phyloP scores from a whole-genome alignment of 2,113 vertebrate species.

The Alouatta palliata region DNA sequence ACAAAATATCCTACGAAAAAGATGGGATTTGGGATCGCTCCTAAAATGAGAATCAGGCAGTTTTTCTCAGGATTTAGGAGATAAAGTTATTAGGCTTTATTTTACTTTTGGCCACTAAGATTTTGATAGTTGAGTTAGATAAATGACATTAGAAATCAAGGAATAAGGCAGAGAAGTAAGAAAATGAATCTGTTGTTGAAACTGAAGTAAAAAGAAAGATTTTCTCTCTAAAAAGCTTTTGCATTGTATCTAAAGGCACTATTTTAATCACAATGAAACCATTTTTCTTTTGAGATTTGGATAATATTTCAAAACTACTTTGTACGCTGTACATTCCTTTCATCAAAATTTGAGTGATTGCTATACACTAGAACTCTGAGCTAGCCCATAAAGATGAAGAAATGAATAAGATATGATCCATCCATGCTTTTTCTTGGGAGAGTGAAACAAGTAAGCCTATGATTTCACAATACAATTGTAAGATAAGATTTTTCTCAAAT shows the following conservation, averaged over 20 bases:
- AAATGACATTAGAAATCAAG: background rate
- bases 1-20: background rate
- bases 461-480: background rate
- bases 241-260: background rate
- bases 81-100: background rate
- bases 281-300: background rate
- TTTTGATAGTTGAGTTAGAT: background rate
- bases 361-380: background rate
- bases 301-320: background rate
- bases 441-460: background rate
- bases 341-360: background rate
- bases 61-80: background rate
- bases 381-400: background rate
- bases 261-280: background rate
- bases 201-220: background rate
- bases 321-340: background rate
- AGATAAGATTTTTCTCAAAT: background rate
- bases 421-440: background rate
- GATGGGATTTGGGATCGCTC: background rate
- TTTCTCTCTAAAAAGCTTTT: background rate
- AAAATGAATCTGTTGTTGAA: background rate
- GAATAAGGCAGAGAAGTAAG: background rate
- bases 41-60: background rate
- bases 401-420: background rate
- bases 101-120: background rate